phyloP scores from a whole-genome alignment of 2,888 invertebrate species.

The Mythimna pallens region DNA sequence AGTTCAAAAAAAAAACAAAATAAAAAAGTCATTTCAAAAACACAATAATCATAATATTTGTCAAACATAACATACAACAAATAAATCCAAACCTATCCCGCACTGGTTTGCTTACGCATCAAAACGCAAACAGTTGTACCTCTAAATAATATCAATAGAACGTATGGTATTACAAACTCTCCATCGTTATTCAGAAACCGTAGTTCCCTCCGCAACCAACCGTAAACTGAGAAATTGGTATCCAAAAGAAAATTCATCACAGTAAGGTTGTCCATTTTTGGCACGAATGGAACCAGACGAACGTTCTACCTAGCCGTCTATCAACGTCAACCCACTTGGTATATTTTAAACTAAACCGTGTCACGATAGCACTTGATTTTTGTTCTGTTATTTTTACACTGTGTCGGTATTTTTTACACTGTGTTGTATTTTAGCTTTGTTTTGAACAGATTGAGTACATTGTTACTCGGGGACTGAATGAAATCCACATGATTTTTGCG shows the following conservation, averaged over 20 bases:
- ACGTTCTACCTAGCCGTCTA: constrained; percentile 63
- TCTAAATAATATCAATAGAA: too few relatives aligned
- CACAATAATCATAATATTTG: too few relatives aligned
- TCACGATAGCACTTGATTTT: constrained; percentile 57
- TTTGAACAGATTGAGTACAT: constrained; percentile 46
- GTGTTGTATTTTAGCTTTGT: constrained; percentile 46
- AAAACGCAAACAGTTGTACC: too few relatives aligned
- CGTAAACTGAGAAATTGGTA: constrained; percentile 32
- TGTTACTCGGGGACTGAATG: constrained; percentile 18
- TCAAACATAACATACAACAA: too few relatives aligned
- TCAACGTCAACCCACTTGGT: constrained; percentile 68
- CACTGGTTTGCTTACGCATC: too few relatives aligned
- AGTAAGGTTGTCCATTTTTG: constrained; percentile 62
- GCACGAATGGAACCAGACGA: constrained; percentile 57
- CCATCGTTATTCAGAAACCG: background rate
- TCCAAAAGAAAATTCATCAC: constrained; percentile 43
- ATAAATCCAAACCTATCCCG: too few relatives aligned
- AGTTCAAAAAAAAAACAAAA: too few relatives aligned
- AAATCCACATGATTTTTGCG: constrained; percentile 19
- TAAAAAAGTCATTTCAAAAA: too few relatives aligned
- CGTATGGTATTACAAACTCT: too few relatives aligned
- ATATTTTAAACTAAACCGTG: constrained; percentile 68
- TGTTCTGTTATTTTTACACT: constrained; percentile 46
- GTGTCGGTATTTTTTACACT: constrained; percentile 32
- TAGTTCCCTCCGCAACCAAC: constrained; percentile 10